These are phyloP conservation scores for Cavia porcellus DNA, from an alignment of 2,113 vertebrate species.

Conservation along the genomic window DNA sequence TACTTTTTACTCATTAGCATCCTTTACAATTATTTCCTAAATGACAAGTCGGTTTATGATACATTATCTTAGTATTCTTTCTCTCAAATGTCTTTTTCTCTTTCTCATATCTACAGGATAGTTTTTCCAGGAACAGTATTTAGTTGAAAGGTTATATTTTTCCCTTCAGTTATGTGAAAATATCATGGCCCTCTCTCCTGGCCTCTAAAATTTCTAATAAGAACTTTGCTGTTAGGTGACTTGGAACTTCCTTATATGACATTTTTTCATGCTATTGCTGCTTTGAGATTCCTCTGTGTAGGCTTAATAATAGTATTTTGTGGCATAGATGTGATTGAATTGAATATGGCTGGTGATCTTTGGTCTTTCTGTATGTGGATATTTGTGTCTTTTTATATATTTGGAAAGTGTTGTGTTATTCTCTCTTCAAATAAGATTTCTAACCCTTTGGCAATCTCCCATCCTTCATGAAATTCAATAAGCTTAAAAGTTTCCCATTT, in stretches of 20 bases:
- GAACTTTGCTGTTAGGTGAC: background rate
- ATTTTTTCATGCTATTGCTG: background rate
- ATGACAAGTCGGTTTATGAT: background rate
- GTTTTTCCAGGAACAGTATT: background rate
- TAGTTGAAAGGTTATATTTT: background rate
- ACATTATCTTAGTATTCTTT: background rate
- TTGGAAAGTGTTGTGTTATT: background rate
- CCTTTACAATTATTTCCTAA: background rate
- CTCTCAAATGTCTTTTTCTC: background rate
- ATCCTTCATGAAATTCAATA: background rate
- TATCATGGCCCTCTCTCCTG: background rate
- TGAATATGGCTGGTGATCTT: background rate
- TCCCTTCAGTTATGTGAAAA: background rate
- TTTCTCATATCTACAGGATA: background rate
- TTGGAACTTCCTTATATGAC: background rate
- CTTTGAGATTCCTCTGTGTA: background rate
- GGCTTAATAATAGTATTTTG: background rate
- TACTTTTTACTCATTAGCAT: background rate
- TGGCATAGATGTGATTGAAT: background rate
- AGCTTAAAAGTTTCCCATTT: background rate
- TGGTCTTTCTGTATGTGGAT: background rate
- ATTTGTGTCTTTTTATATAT: background rate
- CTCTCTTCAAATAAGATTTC: background rate
- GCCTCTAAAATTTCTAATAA: background rate
- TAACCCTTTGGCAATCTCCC: background rate